These are phyloP conservation scores for Euzophera pinguis DNA, from an alignment of 2,888 invertebrate species.

Conservation along the genomic window DNA sequence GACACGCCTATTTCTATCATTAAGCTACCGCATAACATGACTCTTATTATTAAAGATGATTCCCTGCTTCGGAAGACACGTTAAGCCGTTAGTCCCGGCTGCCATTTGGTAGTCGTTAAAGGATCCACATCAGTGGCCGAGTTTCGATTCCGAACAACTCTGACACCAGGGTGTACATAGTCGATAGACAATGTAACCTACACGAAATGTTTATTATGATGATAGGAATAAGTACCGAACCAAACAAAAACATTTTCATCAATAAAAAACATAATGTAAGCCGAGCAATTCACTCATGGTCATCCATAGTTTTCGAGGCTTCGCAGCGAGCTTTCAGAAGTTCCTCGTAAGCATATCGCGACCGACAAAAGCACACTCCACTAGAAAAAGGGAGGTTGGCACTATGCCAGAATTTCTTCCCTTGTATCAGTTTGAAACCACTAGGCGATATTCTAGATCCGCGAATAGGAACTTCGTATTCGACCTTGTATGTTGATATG, in stretches of 20 bases:
- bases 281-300: constrained; percentile 1
- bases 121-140: too few relatives aligned
- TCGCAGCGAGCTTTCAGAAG: constrained; percentile 5
- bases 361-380: constrained; percentile 47
- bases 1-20: too few relatives aligned
- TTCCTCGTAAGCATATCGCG: constrained; percentile 8
- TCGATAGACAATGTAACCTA: too few relatives aligned
- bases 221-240: background rate
- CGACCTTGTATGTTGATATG: constrained; percentile 19
- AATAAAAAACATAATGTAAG: background rate
- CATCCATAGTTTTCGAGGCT: background rate
- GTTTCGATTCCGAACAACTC: too few relatives aligned
- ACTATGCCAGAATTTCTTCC: constrained; percentile 36
- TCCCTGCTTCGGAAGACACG: too few relatives aligned
- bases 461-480: background rate
- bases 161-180: too few relatives aligned
- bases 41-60: too few relatives aligned
- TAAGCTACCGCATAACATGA: too few relatives aligned
- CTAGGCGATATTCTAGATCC: constrained; percentile 13
- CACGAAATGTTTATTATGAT: too few relatives aligned
- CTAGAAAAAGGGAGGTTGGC: constrained; percentile 42
- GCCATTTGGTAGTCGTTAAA: too few relatives aligned
- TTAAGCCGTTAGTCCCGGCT: too few relatives aligned
- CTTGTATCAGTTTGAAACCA: constrained; percentile 48
- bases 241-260: background rate